Conservation (phyloP, 2,888 invertebrate species). For the Halictus ligatus region DNA sequence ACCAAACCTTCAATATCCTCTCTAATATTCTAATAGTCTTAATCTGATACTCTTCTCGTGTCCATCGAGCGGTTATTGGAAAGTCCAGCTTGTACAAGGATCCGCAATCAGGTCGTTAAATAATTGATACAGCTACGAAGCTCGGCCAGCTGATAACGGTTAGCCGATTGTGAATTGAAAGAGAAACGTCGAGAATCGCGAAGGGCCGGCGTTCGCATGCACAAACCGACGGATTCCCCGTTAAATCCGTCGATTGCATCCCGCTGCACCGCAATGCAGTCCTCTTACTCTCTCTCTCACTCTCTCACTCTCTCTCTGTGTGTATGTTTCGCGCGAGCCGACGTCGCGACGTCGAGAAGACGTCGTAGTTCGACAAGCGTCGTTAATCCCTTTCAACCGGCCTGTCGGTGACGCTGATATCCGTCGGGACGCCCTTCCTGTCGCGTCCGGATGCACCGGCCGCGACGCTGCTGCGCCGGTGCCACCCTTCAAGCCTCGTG, state of each 20-base stretch:
- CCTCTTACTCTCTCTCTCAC: background rate
- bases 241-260: conserved; percentile 27
- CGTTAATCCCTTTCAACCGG: conserved; percentile 50
- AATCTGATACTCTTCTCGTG: background rate
- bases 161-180: background rate
- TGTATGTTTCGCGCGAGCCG: conserved; percentile 22
- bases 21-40: background rate
- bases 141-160: background rate
- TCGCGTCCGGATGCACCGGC: conserved; percentile 11
- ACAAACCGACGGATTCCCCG: conserved; percentile 20
- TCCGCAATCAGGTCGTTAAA: background rate
- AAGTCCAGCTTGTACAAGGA: background rate
- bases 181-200: conserved; percentile 1
- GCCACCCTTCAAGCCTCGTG: conserved; percentile 18
- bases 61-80: background rate
- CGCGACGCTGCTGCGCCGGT: background rate
- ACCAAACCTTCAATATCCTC: background rate
- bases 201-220: conserved; percentile 18
- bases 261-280: conserved; percentile 61
- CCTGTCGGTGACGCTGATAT: conserved; percentile 28
- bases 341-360: conserved; percentile 38
- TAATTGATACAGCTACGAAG: conserved; percentile 7
- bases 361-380: conserved; percentile 47
- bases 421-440: conserved; percentile 26
- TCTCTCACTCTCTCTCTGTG: background rate